Percentiles rank a stretch among this genome's conserved stretches.
These are phyloP conservation scores for Saturnia pavonia DNA, from an alignment of 2,888 invertebrate genomes.

Conservation along the genomic window DNA sequence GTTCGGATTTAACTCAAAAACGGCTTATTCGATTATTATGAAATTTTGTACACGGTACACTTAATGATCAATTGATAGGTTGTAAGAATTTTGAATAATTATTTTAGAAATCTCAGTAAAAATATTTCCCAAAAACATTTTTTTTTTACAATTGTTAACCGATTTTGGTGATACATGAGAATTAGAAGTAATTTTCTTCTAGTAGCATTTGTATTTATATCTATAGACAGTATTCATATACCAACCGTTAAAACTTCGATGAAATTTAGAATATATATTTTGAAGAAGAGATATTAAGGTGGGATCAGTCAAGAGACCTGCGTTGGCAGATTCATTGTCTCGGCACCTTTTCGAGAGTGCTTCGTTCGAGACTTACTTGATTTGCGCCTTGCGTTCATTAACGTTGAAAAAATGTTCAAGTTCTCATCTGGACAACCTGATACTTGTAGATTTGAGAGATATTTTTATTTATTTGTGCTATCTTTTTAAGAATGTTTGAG, in stretches of 20 bases:
- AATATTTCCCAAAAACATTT: too few relatives aligned
- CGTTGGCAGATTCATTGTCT: conserved; percentile 25
- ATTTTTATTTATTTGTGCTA: conserved; percentile 8
- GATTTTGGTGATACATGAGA: too few relatives aligned
- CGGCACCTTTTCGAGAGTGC: conserved; percentile 16
- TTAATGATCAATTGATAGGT: too few relatives aligned
- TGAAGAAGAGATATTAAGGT: conserved; percentile 15
- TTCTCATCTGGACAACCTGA: conserved; percentile 8
- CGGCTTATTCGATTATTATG: too few relatives aligned
- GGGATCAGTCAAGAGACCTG: conserved; percentile 25
- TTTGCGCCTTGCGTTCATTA: conserved; percentile 16
- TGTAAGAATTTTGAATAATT: too few relatives aligned
- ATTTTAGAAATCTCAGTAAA: too few relatives aligned
- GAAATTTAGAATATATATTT: background rate
- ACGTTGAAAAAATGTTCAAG: conserved; percentile 11
- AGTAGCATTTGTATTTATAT: background rate
- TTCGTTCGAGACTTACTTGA: conserved; percentile 18
- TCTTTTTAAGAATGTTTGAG: background rate
- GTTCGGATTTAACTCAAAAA: too few relatives aligned
- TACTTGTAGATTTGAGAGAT: conserved; percentile 8
- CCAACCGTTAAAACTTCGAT: background rate
- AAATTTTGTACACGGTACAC: too few relatives aligned
- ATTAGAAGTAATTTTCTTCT: background rate
- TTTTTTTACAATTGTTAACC: too few relatives aligned
- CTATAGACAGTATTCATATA: background rate